phyloP scores from a whole-genome alignment of 2,113 vertebrate genomes.

The Hiodon tergisus region DNA sequence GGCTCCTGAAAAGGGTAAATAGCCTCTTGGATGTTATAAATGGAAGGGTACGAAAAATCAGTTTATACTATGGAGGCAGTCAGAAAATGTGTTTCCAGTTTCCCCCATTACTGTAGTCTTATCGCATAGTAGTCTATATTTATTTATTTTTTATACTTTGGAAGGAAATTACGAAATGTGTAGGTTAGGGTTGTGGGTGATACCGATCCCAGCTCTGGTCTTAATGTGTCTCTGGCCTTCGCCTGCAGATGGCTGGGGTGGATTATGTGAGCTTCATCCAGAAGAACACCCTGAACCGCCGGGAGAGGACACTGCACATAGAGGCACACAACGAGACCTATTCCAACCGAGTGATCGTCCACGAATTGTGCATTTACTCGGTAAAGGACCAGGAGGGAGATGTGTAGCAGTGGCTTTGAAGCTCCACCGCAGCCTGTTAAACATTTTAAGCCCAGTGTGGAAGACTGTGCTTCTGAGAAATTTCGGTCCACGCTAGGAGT shows the following conservation, averaged over 20 bases:
- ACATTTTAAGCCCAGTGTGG: too few species aligned
- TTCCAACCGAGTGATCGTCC: constrained; percentile 79
- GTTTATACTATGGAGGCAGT: too few species aligned
- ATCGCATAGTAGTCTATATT: too few species aligned
- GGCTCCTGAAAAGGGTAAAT: constrained; percentile 85
- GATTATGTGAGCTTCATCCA: constrained; percentile 93
- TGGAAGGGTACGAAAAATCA: too few species aligned
- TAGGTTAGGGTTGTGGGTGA: too few species aligned
- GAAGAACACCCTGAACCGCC: constrained; percentile 84
- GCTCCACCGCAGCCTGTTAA: too few species aligned
- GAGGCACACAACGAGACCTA: constrained; percentile 92
- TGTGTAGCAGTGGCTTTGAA: too few species aligned
- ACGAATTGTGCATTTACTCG: constrained; percentile 82
- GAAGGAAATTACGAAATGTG: too few species aligned
- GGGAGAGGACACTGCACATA: constrained; percentile 83
- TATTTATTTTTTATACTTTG: too few species aligned
- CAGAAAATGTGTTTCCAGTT: too few species aligned
- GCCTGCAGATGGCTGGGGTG: constrained; percentile 80
- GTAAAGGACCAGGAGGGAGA: constrained; percentile 57
- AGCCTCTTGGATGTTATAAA: not conserved
- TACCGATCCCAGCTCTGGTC: not conserved
- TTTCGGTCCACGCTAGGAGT: not conserved
- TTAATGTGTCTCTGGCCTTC: not conserved
- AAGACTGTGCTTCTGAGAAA: not conserved
- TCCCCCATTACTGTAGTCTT: not conserved